Conservation (phyloP, 2,113 vertebrate species). For the Malurus alboscapulatus region DNA sequence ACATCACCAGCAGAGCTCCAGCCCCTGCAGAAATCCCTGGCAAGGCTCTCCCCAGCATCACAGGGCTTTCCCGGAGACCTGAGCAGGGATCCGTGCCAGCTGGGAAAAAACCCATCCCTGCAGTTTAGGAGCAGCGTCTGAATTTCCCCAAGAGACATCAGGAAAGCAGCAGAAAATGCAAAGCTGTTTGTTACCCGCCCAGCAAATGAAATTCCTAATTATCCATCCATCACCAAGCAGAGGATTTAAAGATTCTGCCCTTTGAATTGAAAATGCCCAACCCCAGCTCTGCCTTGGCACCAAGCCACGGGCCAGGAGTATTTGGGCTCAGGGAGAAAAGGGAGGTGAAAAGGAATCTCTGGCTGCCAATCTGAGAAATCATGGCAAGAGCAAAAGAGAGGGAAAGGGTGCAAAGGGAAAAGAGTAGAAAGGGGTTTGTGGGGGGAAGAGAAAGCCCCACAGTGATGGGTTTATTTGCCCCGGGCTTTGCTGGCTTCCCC, state of each 20-base stretch:
- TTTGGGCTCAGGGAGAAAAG: background rate
- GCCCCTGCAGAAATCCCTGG: background rate
- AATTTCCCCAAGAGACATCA: constrained; percentile 12
- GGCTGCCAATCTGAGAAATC: background rate
- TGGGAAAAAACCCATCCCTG: background rate
- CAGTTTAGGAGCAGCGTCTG: background rate
- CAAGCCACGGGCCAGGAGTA: background rate
- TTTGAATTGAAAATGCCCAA: background rate
- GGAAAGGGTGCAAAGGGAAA: background rate
- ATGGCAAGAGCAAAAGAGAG: background rate
- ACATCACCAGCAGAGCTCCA: background rate
- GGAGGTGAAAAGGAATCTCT: background rate
- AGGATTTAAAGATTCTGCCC: background rate
- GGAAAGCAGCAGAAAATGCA: constrained; percentile 19
- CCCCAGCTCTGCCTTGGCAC: background rate
- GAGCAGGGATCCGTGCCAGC: background rate
- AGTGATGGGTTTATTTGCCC: background rate
- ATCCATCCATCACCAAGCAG: constrained; percentile 3
- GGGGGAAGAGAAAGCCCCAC: background rate
- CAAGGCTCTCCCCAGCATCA: background rate
- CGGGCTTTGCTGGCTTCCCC: background rate
- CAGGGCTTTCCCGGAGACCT: background rate
- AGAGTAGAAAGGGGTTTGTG: background rate
- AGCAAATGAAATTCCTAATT: constrained; percentile 38
- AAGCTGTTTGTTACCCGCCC: constrained; percentile 12